These are phyloP conservation scores for Entomyzon cyanotis DNA, from an alignment of 2,113 vertebrate genomes.

Conservation along the genomic window DNA sequence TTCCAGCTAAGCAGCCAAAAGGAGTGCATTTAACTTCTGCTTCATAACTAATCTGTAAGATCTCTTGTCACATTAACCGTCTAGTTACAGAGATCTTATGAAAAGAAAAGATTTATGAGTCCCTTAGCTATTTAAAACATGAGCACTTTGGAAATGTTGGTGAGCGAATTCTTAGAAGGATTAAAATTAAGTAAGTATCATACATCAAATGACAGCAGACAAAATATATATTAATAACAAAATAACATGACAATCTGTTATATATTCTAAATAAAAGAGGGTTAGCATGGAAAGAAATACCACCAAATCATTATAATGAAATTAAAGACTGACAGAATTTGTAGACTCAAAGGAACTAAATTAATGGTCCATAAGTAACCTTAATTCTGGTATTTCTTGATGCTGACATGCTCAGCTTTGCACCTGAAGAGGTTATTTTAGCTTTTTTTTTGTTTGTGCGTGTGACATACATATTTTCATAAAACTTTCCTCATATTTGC, in stretches of 20 bases:
- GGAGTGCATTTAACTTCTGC: not conserved
- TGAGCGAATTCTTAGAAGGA: not conserved
- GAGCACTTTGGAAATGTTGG: not conserved
- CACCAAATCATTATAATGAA: not conserved
- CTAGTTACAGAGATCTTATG: not conserved
- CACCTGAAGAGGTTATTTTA: not conserved
- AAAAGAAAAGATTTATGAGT: not conserved
- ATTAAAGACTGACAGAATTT: not conserved
- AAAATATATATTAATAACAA: not conserved
- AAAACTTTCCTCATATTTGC: not conserved
- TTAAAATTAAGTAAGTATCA: not conserved
- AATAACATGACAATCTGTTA: not conserved
- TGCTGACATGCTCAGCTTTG: not conserved
- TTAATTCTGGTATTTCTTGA: not conserved
- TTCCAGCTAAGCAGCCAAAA: not conserved
- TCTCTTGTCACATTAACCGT: not conserved
- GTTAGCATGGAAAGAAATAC: not conserved
- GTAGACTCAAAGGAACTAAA: not conserved
- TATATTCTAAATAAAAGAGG: not conserved
- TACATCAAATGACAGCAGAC: not conserved
- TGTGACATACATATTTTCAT: not conserved
- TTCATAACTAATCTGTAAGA: not conserved
- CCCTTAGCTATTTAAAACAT: not conserved
- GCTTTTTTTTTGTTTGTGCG: not conserved
- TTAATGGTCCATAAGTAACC: not conserved